Evolutionary conservation across 2,888 invertebrate species (phyloP).

Genomic region (Metalampra italica): DNA sequence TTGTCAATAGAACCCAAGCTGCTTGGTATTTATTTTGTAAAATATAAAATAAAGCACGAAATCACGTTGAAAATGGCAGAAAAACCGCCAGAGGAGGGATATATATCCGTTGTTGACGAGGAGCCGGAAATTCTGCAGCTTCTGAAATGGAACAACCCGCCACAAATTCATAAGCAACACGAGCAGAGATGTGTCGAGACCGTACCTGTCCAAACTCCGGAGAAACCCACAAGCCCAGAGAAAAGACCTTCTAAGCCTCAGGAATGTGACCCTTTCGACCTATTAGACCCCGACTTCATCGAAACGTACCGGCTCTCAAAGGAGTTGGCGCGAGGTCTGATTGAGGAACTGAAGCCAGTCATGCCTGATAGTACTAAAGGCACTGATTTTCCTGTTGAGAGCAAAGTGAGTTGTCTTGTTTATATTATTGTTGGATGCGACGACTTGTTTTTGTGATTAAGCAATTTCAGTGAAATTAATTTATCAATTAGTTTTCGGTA

Average conservation of each 20-base stretch:
- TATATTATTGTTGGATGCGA: not conserved
- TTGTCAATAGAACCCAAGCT: slow-evolving; percentile 7
- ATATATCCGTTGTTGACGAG: slow-evolving; percentile 70
- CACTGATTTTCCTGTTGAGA: slow-evolving; percentile 65
- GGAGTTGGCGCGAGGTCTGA: slow-evolving; percentile 54
- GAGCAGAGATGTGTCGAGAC: slow-evolving; percentile 38
- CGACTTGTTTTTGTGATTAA: not conserved
- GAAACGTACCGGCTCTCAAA: slow-evolving; percentile 61
- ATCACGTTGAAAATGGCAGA: slow-evolving; percentile 47
- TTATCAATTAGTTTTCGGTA: too few species aligned
- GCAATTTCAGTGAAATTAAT: too few species aligned
- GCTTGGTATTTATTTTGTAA: not conserved
- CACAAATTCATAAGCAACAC: slow-evolving; percentile 53
- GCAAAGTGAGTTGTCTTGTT: slow-evolving; percentile 45
- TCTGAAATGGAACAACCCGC: slow-evolving; percentile 68
- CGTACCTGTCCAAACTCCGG: not conserved
- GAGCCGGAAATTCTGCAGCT: slow-evolving; percentile 68
- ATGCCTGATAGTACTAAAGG: slow-evolving; percentile 66
- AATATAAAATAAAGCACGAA: slow-evolving; percentile 2
- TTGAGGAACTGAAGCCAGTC: slow-evolving; percentile 59
- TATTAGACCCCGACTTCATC: slow-evolving; percentile 55
- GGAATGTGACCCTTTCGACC: slow-evolving; percentile 61
- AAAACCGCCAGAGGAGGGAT: slow-evolving; percentile 67
- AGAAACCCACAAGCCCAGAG: slow-evolving; percentile 54
- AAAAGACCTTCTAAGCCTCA: slow-evolving; percentile 51